Evolutionary conservation across 1,140 invertebrate species (phyloP).

Genomic region (Plectrocnemia conspersa): DNA sequence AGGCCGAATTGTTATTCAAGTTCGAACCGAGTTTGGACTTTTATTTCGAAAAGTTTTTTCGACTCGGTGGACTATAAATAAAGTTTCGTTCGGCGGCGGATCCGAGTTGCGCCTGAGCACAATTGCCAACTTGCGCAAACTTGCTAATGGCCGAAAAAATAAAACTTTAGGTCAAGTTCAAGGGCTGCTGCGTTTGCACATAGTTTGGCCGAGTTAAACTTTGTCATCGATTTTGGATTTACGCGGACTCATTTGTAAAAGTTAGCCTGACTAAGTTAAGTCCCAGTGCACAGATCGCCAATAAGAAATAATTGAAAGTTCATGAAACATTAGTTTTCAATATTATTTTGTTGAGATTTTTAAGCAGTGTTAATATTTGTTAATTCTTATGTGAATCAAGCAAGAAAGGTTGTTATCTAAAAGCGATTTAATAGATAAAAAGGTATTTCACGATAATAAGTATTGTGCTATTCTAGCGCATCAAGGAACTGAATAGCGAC

Average conservation of each 20-base stretch:
- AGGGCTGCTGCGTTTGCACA: slow-evolving; percentile 19
- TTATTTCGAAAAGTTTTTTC: slow-evolving; percentile 35
- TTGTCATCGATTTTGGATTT: slow-evolving; percentile 31
- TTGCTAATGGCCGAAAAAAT: slow-evolving; percentile 36
- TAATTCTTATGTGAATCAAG: too few species aligned
- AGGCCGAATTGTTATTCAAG: slow-evolving; percentile 37
- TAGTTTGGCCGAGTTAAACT: slow-evolving; percentile 35
- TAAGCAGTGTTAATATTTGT: too few species aligned
- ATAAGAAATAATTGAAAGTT: too few species aligned
- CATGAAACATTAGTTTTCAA: too few species aligned
- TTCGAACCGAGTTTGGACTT: slow-evolving; percentile 35
- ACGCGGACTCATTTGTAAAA: slow-evolving; percentile 7
- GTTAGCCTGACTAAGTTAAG: neutral
- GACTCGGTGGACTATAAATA: slow-evolving; percentile 34
- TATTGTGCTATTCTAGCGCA: too few species aligned
- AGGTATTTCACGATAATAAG: too few species aligned
- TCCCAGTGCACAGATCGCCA: neutral
- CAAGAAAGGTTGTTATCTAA: too few species aligned
- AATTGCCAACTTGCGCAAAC: slow-evolving; percentile 33
- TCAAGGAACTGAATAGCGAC: too few species aligned
- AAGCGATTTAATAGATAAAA: too few species aligned
- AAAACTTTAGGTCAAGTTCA: slow-evolving; percentile 32
- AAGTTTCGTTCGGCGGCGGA: slow-evolving; percentile 28
- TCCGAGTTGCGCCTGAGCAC: slow-evolving; percentile 22
- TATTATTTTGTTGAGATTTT: too few species aligned